Conservation (phyloP, 2,797 vertebrate genomes). For the Gymnothorax reevesii region DNA sequence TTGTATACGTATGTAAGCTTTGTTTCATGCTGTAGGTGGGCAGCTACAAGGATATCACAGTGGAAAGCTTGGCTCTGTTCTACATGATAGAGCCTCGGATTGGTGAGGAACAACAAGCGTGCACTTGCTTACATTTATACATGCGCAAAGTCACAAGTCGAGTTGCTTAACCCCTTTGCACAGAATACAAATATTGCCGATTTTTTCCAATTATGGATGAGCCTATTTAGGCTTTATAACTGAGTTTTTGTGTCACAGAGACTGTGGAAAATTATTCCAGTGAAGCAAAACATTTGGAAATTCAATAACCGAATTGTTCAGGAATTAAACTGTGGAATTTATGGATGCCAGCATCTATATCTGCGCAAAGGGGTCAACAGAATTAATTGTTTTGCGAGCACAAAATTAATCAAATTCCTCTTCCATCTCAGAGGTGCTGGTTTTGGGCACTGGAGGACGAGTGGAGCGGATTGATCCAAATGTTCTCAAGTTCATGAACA, state of each 20-base stretch:
- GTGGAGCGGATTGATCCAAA: constrained; percentile 75
- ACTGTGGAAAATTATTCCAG: no score
- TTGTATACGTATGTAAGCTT: background rate
- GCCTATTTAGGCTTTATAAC: no score
- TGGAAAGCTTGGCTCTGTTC: constrained; percentile 89
- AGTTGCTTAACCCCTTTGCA: no score
- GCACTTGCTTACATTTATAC: background rate
- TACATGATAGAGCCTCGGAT: constrained; percentile 87
- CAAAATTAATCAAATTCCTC: background rate
- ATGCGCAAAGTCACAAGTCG: background rate
- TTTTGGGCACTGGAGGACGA: constrained; percentile 85
- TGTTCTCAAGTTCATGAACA: constrained; percentile 71
- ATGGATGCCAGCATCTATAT: no score
- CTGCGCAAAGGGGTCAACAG: no score
- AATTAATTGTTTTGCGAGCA: background rate
- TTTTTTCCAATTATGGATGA: no score
- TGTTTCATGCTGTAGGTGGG: constrained; percentile 74
- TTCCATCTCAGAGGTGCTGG: constrained; percentile 82
- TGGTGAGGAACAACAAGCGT: constrained; percentile 66
- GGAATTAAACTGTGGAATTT: no score
- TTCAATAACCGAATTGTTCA: no score
- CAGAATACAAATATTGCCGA: no score
- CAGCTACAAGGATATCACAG: constrained; percentile 78
- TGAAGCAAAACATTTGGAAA: no score
- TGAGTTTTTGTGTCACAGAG: no score